Conservation (phyloP, 1,140 invertebrate genomes). For the Manduca sexta region DNA sequence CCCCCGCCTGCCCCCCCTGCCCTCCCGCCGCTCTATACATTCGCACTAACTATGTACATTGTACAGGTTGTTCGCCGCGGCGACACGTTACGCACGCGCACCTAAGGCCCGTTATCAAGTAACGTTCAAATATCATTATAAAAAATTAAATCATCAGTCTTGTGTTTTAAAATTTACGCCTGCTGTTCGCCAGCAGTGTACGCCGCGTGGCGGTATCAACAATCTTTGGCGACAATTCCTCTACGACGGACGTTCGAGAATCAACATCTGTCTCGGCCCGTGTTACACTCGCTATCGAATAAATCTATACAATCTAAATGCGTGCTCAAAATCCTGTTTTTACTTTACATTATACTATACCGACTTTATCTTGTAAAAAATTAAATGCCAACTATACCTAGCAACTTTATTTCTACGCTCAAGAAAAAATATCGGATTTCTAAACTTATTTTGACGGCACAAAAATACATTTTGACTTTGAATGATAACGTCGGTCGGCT, state of each 20-base stretch:
- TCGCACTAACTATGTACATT: slow-evolving; percentile 57
- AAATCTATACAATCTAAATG: too few relatives aligned
- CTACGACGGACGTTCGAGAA: slow-evolving; percentile 23
- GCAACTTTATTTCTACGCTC: too few relatives aligned
- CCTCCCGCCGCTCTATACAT: slow-evolving; percentile 36
- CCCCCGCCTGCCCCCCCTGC: slow-evolving; percentile 12
- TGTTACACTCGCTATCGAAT: slow-evolving; percentile 8
- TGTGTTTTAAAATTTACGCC: slow-evolving; percentile 47
- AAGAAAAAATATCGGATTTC: too few relatives aligned
- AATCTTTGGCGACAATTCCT: slow-evolving; percentile 25
- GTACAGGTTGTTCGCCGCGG: slow-evolving; percentile 29
- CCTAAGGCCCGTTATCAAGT: slow-evolving; percentile 21
- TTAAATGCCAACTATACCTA: too few relatives aligned
- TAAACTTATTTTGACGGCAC: too few relatives aligned
- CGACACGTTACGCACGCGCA: slow-evolving; percentile 14
- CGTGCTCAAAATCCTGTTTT: too few relatives aligned
- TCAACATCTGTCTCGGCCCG: slow-evolving; percentile 45
- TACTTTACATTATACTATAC: too few relatives aligned
- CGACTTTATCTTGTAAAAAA: too few relatives aligned
- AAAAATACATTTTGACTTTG: too few relatives aligned
- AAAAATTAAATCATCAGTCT: slow-evolving; percentile 66
- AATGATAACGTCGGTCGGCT: too few relatives aligned
- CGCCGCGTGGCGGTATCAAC: slow-evolving; percentile 14
- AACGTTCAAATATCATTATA: slow-evolving; percentile 50
- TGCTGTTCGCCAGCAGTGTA: slow-evolving; percentile 23